phyloP scores from a whole-genome alignment of 1,140 invertebrate genomes.

The Thaumetopoea pityocampa region DNA sequence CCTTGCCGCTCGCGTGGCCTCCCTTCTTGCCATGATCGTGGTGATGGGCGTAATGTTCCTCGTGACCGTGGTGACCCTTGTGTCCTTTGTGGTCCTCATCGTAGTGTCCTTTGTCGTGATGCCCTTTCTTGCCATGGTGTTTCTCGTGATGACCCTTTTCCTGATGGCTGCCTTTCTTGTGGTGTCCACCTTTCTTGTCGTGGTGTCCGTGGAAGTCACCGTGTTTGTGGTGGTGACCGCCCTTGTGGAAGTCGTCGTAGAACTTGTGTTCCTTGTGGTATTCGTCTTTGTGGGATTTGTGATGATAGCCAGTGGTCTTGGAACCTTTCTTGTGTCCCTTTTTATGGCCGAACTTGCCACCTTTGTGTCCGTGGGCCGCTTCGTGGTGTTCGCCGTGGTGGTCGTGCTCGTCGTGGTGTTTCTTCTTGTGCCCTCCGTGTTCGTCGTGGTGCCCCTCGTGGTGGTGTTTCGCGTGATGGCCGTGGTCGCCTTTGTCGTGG shows the following conservation, averaged over 20 bases:
- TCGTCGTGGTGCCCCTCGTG: constrained; percentile 84
- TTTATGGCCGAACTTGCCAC: constrained; percentile 84
- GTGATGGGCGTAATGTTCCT: constrained; percentile 80
- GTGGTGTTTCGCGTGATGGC: constrained; percentile 83
- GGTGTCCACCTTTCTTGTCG: constrained; percentile 81
- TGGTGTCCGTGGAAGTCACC: constrained; percentile 83
- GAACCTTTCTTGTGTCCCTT: constrained; percentile 87
- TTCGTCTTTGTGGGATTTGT: constrained; percentile 88
- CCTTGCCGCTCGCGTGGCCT: constrained; percentile 79
- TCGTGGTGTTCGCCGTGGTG: constrained; percentile 84
- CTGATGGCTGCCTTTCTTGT: constrained; percentile 83
- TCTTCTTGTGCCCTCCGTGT: constrained; percentile 84
- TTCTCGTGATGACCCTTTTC: constrained; percentile 83
- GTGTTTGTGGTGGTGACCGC: constrained; percentile 82
- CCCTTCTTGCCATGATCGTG: constrained; percentile 81
- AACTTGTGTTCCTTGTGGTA: constrained; percentile 90
- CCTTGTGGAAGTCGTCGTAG: constrained; percentile 88
- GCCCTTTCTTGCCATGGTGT: constrained; percentile 84
- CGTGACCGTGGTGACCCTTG: constrained; percentile 80
- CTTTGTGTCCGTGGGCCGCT: constrained; percentile 84
- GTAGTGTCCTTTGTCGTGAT: constrained; percentile 83
- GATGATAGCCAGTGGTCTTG: constrained; percentile 85
- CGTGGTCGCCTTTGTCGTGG: constrained; percentile 82
- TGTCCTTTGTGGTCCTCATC: constrained; percentile 79
- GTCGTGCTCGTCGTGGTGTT: constrained; percentile 83